Conservation (phyloP, 1,140 invertebrate genomes). For the Whitmania pigra region DNA sequence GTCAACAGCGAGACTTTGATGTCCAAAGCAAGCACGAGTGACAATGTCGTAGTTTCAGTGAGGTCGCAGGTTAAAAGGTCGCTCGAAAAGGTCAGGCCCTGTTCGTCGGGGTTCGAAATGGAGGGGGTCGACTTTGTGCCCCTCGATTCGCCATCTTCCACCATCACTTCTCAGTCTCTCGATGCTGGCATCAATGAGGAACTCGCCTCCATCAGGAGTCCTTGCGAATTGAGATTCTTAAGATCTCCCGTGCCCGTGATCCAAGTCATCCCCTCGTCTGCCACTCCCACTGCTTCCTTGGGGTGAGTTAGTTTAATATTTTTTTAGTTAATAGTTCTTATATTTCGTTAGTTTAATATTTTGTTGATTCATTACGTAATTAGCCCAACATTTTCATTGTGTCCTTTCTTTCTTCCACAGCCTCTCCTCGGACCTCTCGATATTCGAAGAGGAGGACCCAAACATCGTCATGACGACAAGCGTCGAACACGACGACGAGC, state of each 20-base stretch:
- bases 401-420: too few species aligned
- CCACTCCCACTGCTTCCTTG: too few species aligned
- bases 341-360: too few species aligned
- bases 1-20: not conserved
- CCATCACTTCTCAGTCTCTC: not conserved
- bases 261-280: too few species aligned
- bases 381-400: too few species aligned
- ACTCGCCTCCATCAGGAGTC: not conserved
- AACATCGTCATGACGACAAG: too few species aligned
- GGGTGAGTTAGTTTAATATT: too few species aligned
- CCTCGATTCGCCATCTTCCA: not conserved
- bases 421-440: too few species aligned
- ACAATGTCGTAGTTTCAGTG: not conserved
- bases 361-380: too few species aligned
- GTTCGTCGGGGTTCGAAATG: not conserved
- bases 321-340: too few species aligned
- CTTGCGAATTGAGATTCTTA: not conserved
- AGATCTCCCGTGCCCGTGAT: not conserved
- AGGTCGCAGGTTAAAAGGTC: not conserved
- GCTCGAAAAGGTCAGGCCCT: not conserved
- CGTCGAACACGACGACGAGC: too few species aligned
- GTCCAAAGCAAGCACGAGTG: not conserved
- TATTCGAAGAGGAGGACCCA: too few species aligned
- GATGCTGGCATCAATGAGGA: constrained; percentile 6
- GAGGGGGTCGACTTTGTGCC: not conserved